A percentile compares a stretch with the other conserved stretches of the same genome.
phyloP scores from a whole-genome alignment of 1,140 invertebrate species.

The Lordiphosa stackelbergi region DNA sequence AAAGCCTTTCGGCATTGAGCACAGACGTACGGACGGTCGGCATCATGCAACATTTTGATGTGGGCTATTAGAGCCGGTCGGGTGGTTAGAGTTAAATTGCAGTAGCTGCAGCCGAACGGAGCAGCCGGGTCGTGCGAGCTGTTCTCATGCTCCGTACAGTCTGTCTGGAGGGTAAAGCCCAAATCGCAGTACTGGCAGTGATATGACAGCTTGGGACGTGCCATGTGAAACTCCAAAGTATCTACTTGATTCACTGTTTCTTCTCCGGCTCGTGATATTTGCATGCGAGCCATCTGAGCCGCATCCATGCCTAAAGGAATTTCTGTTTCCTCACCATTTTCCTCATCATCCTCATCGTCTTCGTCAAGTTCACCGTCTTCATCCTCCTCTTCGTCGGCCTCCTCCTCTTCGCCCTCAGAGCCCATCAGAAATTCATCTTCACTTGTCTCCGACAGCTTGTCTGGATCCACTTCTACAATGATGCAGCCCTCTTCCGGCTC shows the following conservation, averaged over 20 bases:
- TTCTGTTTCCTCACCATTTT: no score
- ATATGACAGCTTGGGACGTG: conserved; percentile 78
- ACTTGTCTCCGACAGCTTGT: conserved; percentile 62
- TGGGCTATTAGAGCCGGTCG: conserved; percentile 80
- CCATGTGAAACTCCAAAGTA: neutral
- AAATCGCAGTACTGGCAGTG: conserved; percentile 80
- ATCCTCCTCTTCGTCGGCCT: conserved; percentile 25
- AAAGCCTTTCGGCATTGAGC: conserved; percentile 82
- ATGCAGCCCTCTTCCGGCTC: conserved; percentile 79
- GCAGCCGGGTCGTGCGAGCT: conserved; percentile 79
- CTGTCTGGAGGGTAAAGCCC: conserved; percentile 80
- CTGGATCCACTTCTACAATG: conserved; percentile 83
- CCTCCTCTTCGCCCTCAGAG: neutral
- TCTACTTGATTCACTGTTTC: neutral
- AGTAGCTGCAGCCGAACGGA: conserved; percentile 81
- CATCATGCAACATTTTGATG: conserved; percentile 81
- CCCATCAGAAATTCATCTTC: conserved; percentile 46
- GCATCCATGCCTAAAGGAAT: conserved; percentile 29
- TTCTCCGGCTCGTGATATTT: neutral
- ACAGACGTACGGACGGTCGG: conserved; percentile 82
- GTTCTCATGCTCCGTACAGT: conserved; percentile 80
- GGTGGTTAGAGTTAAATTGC: conserved; percentile 79
- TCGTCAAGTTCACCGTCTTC: conserved; percentile 41
- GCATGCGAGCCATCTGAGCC: conserved; percentile 37
- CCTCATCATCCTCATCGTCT: conserved; percentile 6